Evolutionary conservation across 1,140 invertebrate species (phyloP), one percentile per base, ranked within the genome.

Genomic region (Spodoptera litura): DNA sequence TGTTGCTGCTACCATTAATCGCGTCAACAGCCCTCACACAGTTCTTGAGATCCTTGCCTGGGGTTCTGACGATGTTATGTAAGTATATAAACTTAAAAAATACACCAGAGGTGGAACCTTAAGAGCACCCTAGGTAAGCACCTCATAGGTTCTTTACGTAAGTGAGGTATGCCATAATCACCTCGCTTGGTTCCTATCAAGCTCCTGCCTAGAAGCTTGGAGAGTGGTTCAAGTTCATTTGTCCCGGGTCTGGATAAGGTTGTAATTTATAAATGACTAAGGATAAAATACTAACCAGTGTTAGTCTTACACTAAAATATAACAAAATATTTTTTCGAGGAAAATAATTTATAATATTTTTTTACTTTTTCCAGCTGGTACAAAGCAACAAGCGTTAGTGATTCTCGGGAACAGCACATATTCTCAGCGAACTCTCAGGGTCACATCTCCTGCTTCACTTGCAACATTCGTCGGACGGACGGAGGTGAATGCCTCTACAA

Each of bases 41-140:
- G 98, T 99, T 15, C 96, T 96, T 9, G 96, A 97, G 83, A 97
- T 99, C 78, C 91, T 98, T 3, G 95, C 96, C 27, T 98, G 97
- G 97, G 96, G 98, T 86, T 90, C 96, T 75, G 91, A 96, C 38
- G 95, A 91, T 73, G 51, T 88, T 11, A 87, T 95, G 94, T 93
- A 81, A 89, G 91, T 86, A 49, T 44, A 20, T 20, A 20, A 20
- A 20, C 20, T 20, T 20, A 20, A 20, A 20, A 20, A 20, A 20
- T 20, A 20, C 20, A 20, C 20, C 20, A 20, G 20, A 20, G 20
- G 20, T 20, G 20, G 20, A 20, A 1, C 20, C 20, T 20, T 0
- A 20, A 20, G 20, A 20, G 20, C 20, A 1, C 20, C 20, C 20
- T 20, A 20, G 20, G 20, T 20, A 20, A 20, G 20, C n/a, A n/a